Conservation (phyloP, 2,113 vertebrate genomes). For the Falco punctatus region DNA sequence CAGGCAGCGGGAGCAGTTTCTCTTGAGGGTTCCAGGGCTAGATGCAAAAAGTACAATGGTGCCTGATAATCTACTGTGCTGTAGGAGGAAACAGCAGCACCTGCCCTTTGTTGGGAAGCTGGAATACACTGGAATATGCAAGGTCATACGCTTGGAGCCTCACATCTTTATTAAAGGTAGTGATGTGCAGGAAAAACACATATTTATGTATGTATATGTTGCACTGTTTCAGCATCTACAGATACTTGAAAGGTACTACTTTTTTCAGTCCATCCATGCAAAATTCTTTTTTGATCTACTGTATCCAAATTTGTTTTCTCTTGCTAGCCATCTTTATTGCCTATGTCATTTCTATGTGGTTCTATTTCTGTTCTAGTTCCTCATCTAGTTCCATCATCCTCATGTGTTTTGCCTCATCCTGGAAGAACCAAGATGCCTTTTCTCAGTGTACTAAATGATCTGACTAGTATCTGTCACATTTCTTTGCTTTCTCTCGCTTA, state of each 20-base stretch:
- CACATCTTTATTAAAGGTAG: neutral
- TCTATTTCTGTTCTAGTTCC: neutral
- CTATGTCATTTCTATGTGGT: neutral
- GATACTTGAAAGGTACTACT: neutral
- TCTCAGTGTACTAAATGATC: neutral
- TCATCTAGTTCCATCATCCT: too few species aligned
- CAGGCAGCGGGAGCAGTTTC: neutral
- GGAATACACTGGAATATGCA: neutral
- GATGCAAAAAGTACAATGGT: neutral
- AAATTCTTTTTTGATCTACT: neutral
- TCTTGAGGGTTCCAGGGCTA: neutral
- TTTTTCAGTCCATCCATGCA: neutral
- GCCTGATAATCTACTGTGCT: neutral
- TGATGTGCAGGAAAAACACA: neutral
- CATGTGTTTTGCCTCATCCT: neutral
- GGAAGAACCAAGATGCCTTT: neutral
- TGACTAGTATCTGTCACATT: neutral
- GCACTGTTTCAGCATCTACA: neutral
- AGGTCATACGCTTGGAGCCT: neutral
- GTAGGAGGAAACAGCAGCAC: neutral
- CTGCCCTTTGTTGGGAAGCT: neutral
- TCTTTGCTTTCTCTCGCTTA: neutral
- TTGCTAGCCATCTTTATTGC: neutral
- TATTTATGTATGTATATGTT: neutral
- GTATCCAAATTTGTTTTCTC: neutral